Conservation (phyloP, 2,113 vertebrate species). For the Donacobius atricapilla region DNA sequence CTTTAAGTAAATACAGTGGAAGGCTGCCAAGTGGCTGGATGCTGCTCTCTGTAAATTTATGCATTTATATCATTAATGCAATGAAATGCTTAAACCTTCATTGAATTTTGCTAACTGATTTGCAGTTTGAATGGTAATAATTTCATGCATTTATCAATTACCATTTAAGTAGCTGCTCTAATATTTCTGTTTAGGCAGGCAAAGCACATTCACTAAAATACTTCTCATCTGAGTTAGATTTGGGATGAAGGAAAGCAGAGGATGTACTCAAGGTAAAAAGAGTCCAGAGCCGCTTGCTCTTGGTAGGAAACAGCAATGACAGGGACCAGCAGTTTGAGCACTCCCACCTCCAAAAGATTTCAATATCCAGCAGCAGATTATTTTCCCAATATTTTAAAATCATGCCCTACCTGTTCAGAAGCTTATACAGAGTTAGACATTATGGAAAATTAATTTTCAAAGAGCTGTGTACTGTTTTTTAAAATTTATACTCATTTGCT, state of each 20-base stretch:
- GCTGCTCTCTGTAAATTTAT: slow-evolving; percentile 19
- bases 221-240: slow-evolving; percentile 41
- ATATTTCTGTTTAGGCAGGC: slow-evolving; percentile 60
- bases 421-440: background rate
- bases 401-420: background rate
- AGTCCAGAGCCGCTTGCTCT: background rate
- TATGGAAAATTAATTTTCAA: background rate
- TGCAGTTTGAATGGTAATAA: slow-evolving; percentile 44
- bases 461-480: background rate
- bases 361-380: background rate
- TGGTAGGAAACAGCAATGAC: background rate
- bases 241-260: background rate
- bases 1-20: slow-evolving; percentile 70
- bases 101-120: slow-evolving; percentile 59
- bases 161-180: slow-evolving; percentile 41
- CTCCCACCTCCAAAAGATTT: background rate
- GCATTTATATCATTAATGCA: slow-evolving; percentile 55
- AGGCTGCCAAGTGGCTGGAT: slow-evolving; percentile 31
- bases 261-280: background rate
- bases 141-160: slow-evolving; percentile 61
- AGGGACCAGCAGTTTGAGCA: background rate
- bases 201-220: slow-evolving; percentile 22
- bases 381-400: background rate
- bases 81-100: slow-evolving; percentile 42
- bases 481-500: background rate